These are phyloP conservation scores for Picathartes gymnocephalus DNA, from an alignment of 2,113 vertebrate species.

Conservation along the genomic window DNA sequence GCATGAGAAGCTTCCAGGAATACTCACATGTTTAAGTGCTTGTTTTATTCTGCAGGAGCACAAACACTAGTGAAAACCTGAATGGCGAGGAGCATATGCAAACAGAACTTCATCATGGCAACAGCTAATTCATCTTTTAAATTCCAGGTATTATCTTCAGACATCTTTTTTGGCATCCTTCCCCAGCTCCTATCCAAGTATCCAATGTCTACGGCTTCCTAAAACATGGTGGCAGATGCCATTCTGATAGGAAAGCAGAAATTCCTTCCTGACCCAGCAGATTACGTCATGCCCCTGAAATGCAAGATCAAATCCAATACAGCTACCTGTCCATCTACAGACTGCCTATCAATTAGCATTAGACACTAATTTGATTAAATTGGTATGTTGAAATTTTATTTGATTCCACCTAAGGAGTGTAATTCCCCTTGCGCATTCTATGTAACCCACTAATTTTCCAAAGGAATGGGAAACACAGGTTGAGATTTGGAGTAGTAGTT, in stretches of 20 bases:
- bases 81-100: fast-evolving
- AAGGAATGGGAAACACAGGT: slow-evolving; percentile 50
- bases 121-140: neutral
- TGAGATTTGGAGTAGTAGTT: slow-evolving; percentile 29
- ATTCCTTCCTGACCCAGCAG: slow-evolving; percentile 37
- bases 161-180: neutral
- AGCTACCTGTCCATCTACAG: slow-evolving; percentile 42
- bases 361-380: slow-evolving; percentile 60
- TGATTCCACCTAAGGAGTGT: slow-evolving; percentile 43
- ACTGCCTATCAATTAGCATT: slow-evolving; percentile 46
- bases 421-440: slow-evolving; percentile 28
- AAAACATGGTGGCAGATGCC: slow-evolving; percentile 21
- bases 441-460: slow-evolving; percentile 41
- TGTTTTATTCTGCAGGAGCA: neutral
- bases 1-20: neutral
- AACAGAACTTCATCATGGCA: neutral
- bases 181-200: slow-evolving; percentile 2
- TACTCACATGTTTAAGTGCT: fast-evolving
- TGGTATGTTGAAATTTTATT: slow-evolving; percentile 48
- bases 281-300: slow-evolving; percentile 33
- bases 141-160: slow-evolving; percentile 22
- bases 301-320: slow-evolving; percentile 19
- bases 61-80: neutral
- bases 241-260: slow-evolving; percentile 44
- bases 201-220: neutral